Conservation (phyloP, 2,797 vertebrate species). For the Protonibea diacanthus region DNA sequence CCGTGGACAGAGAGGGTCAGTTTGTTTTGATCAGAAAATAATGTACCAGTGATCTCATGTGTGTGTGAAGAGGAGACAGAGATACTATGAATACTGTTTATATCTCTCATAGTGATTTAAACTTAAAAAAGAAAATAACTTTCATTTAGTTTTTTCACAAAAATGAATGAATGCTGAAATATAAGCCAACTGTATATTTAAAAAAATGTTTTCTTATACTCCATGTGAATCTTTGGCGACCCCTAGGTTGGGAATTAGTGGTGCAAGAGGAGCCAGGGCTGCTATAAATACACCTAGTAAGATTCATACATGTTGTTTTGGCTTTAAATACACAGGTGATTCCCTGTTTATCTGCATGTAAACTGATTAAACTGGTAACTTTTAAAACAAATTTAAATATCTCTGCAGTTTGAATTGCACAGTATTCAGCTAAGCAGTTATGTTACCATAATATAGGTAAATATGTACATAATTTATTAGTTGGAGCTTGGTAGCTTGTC, state of each 20-base stretch:
- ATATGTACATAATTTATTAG: too few relatives aligned
- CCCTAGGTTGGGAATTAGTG: too few relatives aligned
- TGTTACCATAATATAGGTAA: not conserved
- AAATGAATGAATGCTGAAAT: too few relatives aligned
- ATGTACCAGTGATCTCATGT: slow-evolving; percentile 38
- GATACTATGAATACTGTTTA: slow-evolving; percentile 23
- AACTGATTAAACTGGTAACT: not conserved
- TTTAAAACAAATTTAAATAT: not conserved
- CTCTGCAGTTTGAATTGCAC: not conserved
- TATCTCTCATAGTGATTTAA: too few relatives aligned
- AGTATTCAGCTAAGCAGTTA: not conserved
- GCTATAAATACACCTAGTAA: slow-evolving; percentile 27
- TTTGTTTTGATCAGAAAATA: slow-evolving; percentile 26
- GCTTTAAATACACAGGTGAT: not conserved
- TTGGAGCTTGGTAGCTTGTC: too few relatives aligned
- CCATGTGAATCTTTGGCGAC: too few relatives aligned
- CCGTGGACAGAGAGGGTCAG: not conserved
- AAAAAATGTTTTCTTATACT: too few relatives aligned
- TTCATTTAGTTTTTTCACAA: too few relatives aligned
- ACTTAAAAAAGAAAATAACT: too few relatives aligned
- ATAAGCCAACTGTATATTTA: too few relatives aligned
- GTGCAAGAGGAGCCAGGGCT: slow-evolving; percentile 21
- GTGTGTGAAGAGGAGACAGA: slow-evolving; percentile 37
- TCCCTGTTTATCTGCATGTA: not conserved
- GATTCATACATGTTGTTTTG: slow-evolving; percentile 11